Conservation (phyloP, 2,888 invertebrate genomes). For the Phengaris arion region DNA sequence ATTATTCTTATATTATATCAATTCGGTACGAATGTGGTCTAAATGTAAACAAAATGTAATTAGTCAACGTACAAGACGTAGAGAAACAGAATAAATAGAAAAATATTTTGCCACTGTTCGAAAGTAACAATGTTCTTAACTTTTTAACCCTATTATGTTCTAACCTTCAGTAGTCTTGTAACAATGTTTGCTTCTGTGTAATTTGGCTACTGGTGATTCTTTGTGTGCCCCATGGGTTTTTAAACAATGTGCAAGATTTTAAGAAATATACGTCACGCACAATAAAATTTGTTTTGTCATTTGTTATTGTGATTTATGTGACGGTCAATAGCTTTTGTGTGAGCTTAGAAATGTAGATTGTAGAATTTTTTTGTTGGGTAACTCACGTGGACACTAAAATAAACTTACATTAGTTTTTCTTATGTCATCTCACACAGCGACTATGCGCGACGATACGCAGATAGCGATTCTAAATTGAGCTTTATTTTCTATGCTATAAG, state of each 20-base stretch:
- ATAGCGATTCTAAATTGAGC: no score
- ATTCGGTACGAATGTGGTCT: neutral
- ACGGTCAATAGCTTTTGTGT: slow-evolving; percentile 28
- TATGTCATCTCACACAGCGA: no score
- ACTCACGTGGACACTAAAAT: neutral
- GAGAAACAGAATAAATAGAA: neutral
- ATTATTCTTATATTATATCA: no score
- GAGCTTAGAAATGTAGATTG: slow-evolving; percentile 21
- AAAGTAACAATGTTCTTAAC: slow-evolving; percentile 61
- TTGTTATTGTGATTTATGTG: slow-evolving; percentile 30
- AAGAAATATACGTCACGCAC: slow-evolving; percentile 39
- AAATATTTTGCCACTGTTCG: slow-evolving; percentile 68
- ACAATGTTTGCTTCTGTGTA: slow-evolving; percentile 58
- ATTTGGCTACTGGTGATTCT: slow-evolving; percentile 55
- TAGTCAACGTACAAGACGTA: slow-evolving; percentile 7
- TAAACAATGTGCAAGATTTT: slow-evolving; percentile 47
- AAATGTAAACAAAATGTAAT: neutral
- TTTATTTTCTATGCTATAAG: no score
- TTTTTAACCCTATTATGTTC: slow-evolving; percentile 70
- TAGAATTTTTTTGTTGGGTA: slow-evolving; percentile 17
- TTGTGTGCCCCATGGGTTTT: slow-evolving; percentile 55
- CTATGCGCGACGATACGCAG: no score
- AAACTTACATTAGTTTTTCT: neutral
- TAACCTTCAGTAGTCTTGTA: slow-evolving; percentile 63
- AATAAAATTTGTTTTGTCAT: slow-evolving; percentile 36